Conservation (phyloP, 2,797 vertebrate species). For the Valencia hispanica region DNA sequence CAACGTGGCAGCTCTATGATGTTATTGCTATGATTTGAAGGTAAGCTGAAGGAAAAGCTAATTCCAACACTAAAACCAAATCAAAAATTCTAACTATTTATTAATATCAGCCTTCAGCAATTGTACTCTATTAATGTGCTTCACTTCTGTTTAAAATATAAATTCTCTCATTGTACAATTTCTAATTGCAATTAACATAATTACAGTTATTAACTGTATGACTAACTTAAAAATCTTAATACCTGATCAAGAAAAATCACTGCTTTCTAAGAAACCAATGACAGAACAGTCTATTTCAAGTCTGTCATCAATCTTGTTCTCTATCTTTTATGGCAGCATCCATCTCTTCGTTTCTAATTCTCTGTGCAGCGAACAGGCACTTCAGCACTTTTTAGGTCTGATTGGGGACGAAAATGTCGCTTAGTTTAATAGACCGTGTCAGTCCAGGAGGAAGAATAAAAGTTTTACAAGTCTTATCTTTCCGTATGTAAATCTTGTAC, state of each 20-base stretch:
- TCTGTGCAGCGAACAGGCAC: background rate
- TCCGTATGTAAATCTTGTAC: slow-evolving; percentile 2
- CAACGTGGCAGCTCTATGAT: background rate
- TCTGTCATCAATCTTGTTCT: background rate
- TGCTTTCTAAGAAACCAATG: background rate
- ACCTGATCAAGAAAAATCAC: background rate
- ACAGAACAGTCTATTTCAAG: background rate
- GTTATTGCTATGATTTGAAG: background rate
- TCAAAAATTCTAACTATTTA: background rate
- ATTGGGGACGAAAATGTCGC: background rate
- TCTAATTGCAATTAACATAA: background rate
- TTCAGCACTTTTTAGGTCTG: background rate
- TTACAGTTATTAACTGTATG: background rate
- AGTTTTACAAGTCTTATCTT: slow-evolving; percentile 2
- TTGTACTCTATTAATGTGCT: background rate
- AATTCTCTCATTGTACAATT: background rate
- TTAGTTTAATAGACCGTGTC: slow-evolving; percentile 4
- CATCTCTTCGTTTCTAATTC: background rate
- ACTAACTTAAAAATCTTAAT: background rate
- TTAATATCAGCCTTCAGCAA: background rate
- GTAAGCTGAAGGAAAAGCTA: background rate
- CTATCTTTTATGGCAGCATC: background rate
- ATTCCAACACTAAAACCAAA: background rate
- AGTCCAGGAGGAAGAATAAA: background rate
- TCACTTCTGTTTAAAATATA: background rate